Evolutionary conservation across 2,113 vertebrate species (phyloP), one percentile per base, ranked within the genome.

Genomic region (Passer montanus): DNA sequence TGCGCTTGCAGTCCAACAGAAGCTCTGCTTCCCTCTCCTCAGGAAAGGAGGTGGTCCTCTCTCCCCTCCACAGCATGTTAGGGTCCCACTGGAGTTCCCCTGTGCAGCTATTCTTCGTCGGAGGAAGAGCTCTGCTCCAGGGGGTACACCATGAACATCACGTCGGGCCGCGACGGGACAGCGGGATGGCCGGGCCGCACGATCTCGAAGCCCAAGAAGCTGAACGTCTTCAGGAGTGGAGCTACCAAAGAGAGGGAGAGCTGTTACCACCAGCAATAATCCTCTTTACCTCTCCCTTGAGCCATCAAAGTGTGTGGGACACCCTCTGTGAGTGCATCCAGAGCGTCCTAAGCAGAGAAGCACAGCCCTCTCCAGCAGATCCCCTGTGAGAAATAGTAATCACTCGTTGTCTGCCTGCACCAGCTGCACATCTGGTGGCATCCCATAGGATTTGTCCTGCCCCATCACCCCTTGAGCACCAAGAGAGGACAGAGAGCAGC

Each of bases 201-300:
- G 73, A 99, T 98, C 97, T 99, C 99, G 95, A 99, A 99, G 97
- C 99, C 99, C 98, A 99, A 95, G 97, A 99, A 99, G 98, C 99
- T 99, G 98, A 99, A 99, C 11, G 99, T 99, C 98, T 98, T 99
- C 97, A 99, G 98, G 96, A 99, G 98, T 28, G 98, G 98, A 98
- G 98, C 99, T 99, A 97, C 63, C 93, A 77, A 91, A 95, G 52
- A 96, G 76, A 94, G 81, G 91, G 77, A 94, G 39, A 87, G 27
- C 13, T 4, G 70, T 87, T 92, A 90, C 27, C 73, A 67, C 70
- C 43, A 68, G 76, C 39, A 87, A 88, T 15, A 49, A 43, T 39
- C 43, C 52, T 49, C 46, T 23, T 35, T 37, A 30, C 55, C 1
- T 22, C 26, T 33, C 37, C 46, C 50, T 22, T 17, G 15, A 83